Base-by-base conservation (phyloP, 2,888 invertebrate genomes). In the Ypsolopha scabrella region DNA sequence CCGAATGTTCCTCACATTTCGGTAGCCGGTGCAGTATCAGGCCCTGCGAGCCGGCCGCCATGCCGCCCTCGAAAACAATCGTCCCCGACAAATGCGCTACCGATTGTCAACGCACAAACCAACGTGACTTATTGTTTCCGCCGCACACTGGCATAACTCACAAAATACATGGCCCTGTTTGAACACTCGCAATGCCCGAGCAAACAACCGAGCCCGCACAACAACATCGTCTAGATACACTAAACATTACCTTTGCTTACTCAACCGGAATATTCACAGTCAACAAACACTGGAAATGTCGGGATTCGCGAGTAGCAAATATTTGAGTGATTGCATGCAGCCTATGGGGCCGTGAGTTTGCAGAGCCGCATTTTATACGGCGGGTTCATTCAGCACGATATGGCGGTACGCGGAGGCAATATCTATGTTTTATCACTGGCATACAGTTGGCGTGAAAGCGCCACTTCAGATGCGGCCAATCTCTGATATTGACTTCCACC, bases 261-360 rank as follows among this genome's bases (percentile, higher is more conserved):
- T 65, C 59, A 58, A 53, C 61, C 56, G 67, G 64, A 67, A 67
- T 54, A 58, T 61, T 50, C 56, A 52, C 55, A 59, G 58, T 60
- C 55, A 52, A 61, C 64, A 68, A 62, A 71, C 61, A 65, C 57
- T 57, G 57, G 59, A 24, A 37, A 24, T 24, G 24, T 24, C 24
- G 45, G 48, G 38, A 65, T 65, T 63, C 62, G 62, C 54, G 58
- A 57, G 58, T 51, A 54, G 69, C 70, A 73, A 78, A 77, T 75
- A 72, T 76, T 70, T 73, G 72, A 75, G 64, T 71, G 72, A 74
- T 75, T 67, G 70, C 69, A 38, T 38, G 38, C 38, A 38, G n/a
- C 8, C 8, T 14, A 11, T 13, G 24, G 43, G n/a, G n/a, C 43
- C 9, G 11, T 43, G 41, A 7, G 41, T 11, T 9, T 9, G 24